These are phyloP conservation scores for Lepus americanus DNA, from an alignment of 2,113 vertebrate species.

Conservation along the genomic window DNA sequence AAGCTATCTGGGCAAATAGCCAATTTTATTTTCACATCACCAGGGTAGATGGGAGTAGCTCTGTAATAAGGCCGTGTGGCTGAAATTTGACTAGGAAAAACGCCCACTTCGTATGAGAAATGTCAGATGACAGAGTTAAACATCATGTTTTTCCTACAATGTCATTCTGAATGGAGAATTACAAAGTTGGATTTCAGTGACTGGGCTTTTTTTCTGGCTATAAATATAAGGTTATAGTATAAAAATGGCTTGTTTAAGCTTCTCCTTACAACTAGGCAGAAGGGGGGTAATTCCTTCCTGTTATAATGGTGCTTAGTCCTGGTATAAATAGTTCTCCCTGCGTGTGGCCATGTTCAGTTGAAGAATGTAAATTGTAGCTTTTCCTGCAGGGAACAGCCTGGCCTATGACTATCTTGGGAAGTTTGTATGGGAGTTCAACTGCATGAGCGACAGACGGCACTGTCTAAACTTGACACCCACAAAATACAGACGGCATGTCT, in stretches of 20 bases:
- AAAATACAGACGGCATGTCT: conserved; percentile 23
- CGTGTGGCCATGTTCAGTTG: not conserved
- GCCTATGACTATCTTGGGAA: not conserved
- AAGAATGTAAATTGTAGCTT: conserved; percentile 19
- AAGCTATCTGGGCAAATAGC: conserved; percentile 67
- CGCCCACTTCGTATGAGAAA: conserved; percentile 62
- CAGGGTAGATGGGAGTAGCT: conserved; percentile 55
- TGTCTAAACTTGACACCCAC: conserved; percentile 7
- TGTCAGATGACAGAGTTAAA: conserved; percentile 73
- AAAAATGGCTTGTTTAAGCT: conserved; percentile 71
- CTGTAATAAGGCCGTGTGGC: conserved; percentile 56
- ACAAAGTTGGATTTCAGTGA: conserved; percentile 72
- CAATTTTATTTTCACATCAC: conserved; percentile 74
- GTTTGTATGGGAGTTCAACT: not conserved
- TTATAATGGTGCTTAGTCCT: conserved; percentile 52
- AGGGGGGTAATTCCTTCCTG: conserved; percentile 31
- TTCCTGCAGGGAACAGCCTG: not conserved
- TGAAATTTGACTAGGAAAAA: conserved; percentile 70
- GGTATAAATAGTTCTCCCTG: conserved; percentile 24
- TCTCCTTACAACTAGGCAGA: conserved; percentile 60
- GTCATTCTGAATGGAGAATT: conserved; percentile 71
- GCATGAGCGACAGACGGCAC: not conserved
- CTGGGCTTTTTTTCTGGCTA: not conserved
- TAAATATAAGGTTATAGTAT: conserved; percentile 64
- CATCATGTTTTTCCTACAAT: conserved; percentile 67